Percentiles rank a stretch among this genome's conserved stretches.
Evolutionary conservation across 2,113 vertebrate genomes (phyloP).

Genomic region (Strix uralensis): DNA sequence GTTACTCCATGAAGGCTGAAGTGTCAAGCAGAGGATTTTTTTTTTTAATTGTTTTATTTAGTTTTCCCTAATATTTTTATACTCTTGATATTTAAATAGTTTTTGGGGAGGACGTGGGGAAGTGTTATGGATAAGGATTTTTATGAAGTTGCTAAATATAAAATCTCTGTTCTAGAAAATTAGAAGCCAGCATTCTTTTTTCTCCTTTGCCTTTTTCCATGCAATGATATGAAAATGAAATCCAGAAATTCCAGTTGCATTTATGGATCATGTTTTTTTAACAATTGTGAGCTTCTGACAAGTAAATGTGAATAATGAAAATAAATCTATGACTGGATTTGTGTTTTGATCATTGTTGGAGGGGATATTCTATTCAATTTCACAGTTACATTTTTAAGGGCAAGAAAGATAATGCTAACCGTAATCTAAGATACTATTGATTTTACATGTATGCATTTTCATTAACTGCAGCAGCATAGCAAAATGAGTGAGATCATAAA

Average conservation of each 20-base stretch:
- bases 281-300: background rate
- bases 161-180: background rate
- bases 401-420: background rate
- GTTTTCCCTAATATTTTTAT: background rate
- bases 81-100: background rate
- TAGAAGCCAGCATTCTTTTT: background rate
- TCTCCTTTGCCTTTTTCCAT: background rate
- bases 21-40: background rate
- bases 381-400: background rate
- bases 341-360: background rate
- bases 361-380: background rate
- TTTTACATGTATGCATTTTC: background rate
- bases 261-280: background rate
- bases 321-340: background rate
- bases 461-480: background rate
- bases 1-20: background rate
- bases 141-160: background rate
- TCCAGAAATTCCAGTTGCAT: background rate
- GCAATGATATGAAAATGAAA: background rate
- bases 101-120: fast-evolving
- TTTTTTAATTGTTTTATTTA: background rate
- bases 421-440: background rate
- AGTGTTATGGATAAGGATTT: background rate
- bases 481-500: background rate
- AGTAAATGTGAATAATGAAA: background rate